These are phyloP conservation scores for Laticauda laticaudata DNA, from an alignment of 2,113 vertebrate species.

Conservation along the genomic window DNA sequence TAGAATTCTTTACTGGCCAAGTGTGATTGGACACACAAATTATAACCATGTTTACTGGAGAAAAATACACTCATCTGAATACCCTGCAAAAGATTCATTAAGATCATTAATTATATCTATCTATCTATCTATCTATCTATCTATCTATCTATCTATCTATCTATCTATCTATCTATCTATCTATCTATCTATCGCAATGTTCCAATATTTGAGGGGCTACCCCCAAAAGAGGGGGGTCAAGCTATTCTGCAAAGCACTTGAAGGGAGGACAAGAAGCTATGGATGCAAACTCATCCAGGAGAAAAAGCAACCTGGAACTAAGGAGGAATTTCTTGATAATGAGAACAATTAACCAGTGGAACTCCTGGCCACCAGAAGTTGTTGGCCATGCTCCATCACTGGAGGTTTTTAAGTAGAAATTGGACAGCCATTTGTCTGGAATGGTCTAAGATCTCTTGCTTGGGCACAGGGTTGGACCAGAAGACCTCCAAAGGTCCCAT, in stretches of 20 bases:
- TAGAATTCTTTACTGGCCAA: too few relatives aligned
- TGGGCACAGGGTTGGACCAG: too few relatives aligned
- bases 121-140: too few relatives aligned
- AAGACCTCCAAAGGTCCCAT: neutral
- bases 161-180: too few relatives aligned
- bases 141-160: too few relatives aligned
- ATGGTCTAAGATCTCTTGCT: neutral
- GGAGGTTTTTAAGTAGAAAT: neutral
- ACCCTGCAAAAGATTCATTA: neutral
- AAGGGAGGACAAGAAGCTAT: neutral
- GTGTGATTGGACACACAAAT: neutral
- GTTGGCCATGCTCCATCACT: neutral
- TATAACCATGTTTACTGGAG: neutral
- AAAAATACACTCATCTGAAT: neutral
- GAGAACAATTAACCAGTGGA: neutral
- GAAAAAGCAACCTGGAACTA: neutral
- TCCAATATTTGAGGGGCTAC: neutral
- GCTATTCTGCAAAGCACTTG: too few relatives aligned
- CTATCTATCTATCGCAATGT: neutral
- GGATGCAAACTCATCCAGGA: neutral
- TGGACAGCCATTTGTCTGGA: neutral
- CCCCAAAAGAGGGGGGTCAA: too few relatives aligned
- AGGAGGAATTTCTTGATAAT: neutral
- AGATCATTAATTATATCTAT: too few relatives aligned
- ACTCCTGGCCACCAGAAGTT: neutral